Conservation (phyloP, 2,113 vertebrate genomes). For the Gasterosteus aculeatus region DNA sequence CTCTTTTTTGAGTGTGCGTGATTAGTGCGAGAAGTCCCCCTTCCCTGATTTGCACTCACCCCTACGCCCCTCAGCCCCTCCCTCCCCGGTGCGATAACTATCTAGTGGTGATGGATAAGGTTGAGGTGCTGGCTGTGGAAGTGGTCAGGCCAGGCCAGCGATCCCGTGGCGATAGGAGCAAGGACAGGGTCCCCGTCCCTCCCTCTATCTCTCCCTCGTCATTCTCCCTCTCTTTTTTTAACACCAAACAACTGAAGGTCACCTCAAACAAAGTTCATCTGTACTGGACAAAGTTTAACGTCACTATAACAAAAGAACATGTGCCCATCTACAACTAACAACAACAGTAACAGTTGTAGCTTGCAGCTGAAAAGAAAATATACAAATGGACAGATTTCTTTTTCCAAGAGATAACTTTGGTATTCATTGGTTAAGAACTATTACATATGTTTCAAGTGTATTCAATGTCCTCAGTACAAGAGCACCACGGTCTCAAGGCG, state of each 20-base stretch:
- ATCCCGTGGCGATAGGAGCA: constrained; percentile 82
- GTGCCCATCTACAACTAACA: not conserved
- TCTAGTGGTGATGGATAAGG: constrained; percentile 84
- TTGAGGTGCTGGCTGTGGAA: constrained; percentile 80
- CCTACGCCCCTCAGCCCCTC: constrained; percentile 31
- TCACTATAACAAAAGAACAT: not conserved
- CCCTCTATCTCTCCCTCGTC: constrained; percentile 52
- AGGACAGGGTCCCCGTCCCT: constrained; percentile 76
- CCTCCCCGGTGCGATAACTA: constrained; percentile 78
- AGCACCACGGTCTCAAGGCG: not conserved
- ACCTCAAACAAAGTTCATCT: constrained; percentile 68
- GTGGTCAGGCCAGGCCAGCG: constrained; percentile 81
- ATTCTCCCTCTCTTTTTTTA: constrained; percentile 53
- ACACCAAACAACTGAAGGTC: constrained; percentile 75
- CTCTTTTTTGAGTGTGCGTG: constrained; percentile 45
- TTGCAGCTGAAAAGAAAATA: not conserved
- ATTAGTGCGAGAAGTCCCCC: constrained; percentile 55
- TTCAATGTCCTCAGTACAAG: not conserved
- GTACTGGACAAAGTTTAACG: constrained; percentile 37
- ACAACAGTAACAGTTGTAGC: not conserved
- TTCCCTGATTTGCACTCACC: constrained; percentile 39
- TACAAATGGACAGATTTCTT: not conserved
- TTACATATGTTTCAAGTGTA: constrained; percentile 4
- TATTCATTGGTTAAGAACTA: not conserved
- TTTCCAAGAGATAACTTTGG: not conserved